A percentile compares a stretch with the other conserved stretches of the same genome.
Conservation (phyloP, 2,888 invertebrate genomes). For the Nycteola revayana region DNA sequence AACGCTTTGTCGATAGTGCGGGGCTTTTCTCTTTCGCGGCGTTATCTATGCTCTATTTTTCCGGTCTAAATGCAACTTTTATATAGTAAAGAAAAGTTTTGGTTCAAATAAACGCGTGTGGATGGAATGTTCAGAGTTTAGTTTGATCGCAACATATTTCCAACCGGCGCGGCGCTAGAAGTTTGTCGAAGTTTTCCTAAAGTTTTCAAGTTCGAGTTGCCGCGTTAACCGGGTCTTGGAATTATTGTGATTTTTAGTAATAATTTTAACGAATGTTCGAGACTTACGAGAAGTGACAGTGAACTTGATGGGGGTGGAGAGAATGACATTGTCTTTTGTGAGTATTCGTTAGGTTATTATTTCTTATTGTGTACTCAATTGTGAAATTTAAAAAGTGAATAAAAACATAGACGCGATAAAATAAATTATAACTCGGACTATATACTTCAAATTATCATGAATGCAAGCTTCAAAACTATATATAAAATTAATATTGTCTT, state of each 20-base stretch:
- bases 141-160: constrained; percentile 15
- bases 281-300: constrained; percentile 44
- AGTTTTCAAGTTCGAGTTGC: constrained; percentile 16
- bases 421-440: too few species aligned
- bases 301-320: constrained; percentile 60
- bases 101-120: constrained; percentile 23
- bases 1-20: constrained; percentile 76
- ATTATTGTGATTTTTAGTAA: neutral
- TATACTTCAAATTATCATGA: too few species aligned
- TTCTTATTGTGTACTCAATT: too few species aligned
- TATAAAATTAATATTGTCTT: too few species aligned
- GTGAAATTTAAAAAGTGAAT: too few species aligned
- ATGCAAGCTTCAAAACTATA: too few species aligned
- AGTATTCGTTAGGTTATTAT: constrained; percentile 40
- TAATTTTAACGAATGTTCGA: constrained; percentile 35
- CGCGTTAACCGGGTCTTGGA: neutral
- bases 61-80: constrained; percentile 59
- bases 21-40: constrained; percentile 64
- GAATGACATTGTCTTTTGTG: constrained; percentile 81
- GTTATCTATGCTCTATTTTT: constrained; percentile 60
- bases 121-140: constrained; percentile 13
- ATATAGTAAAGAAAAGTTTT: constrained; percentile 36
- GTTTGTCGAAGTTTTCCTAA: constrained; percentile 24
- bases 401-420: too few species aligned
- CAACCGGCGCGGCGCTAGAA: constrained; percentile 16